These are phyloP conservation scores for Drosophila ezoana DNA, from an alignment of 2,888 invertebrate species.

Conservation along the genomic window DNA sequence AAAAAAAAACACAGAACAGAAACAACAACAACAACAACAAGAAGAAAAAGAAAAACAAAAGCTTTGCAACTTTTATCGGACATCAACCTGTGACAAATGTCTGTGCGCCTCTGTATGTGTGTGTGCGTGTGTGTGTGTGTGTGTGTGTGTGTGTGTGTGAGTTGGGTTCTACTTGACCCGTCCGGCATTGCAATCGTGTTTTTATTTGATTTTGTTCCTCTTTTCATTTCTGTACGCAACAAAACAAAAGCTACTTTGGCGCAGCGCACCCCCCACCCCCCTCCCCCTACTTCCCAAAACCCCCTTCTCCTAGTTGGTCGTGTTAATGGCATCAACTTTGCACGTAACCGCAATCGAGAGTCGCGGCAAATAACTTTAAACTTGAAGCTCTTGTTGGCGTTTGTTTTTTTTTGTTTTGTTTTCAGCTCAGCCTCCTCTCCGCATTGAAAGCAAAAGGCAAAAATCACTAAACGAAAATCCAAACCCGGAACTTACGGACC, in stretches of 20 bases:
- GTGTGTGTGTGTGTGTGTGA: constrained; percentile 9
- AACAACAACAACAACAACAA: too few relatives aligned
- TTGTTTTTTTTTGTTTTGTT: constrained; percentile 5
- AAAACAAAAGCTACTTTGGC: constrained; percentile 25
- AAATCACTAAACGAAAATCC: constrained; percentile 71
- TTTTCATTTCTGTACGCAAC: constrained; percentile 40
- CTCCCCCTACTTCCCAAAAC: too few relatives aligned
- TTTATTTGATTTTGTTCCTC: constrained; percentile 15
- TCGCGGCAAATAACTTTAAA: constrained; percentile 57
- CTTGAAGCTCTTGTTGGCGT: constrained; percentile 31
- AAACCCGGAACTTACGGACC: constrained; percentile 75
- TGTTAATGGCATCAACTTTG: constrained; percentile 52
- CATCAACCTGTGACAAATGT: constrained; percentile 67
- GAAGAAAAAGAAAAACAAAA: constrained; percentile 18
- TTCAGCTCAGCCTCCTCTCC: constrained; percentile 25
- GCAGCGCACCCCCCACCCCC: neutral
- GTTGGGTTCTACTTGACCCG: constrained; percentile 69
- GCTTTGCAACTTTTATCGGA: constrained; percentile 71
- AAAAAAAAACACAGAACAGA: constrained; percentile 21
- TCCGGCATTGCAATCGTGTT: constrained; percentile 57
- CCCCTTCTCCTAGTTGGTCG: constrained; percentile 1
- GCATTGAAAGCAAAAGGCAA: constrained; percentile 46
- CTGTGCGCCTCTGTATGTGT: constrained; percentile 2
- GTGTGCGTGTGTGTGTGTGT: constrained; percentile 4
- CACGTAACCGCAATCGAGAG: constrained; percentile 54